Evolutionary conservation across 2,888 invertebrate species (phyloP), one percentile per base, ranked within the genome.

Genomic region (Agriopis leucophaearia): DNA sequence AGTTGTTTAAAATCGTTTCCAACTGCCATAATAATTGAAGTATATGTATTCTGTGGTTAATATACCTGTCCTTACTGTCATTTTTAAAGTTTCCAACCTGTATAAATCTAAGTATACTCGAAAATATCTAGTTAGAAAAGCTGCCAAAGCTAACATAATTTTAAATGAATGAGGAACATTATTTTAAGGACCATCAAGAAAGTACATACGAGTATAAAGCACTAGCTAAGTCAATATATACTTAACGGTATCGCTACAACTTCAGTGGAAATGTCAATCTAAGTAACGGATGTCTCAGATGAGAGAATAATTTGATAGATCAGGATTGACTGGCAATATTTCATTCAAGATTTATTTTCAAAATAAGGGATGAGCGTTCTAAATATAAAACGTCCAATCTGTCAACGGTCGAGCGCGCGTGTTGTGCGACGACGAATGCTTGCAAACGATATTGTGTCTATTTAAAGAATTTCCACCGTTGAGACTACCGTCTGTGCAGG

Each of bases 321-420:
- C 78, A 80, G 83, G 85, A 88, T 89, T 84, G 87, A 86, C 85
- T 86, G 84, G 78, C 85, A 81, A 92, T 92, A 89, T 88, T 90
- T 92, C 91, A 92, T 91, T 86, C 83, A 75, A 83, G 81, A 84
- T 84, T 74, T 75, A 74, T 74, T 70, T 81, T 85, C 82, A 88
- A 91, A 86, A 91, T 91, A 91, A 92, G 92, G 88, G 86, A 90
- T 86, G 84, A 81, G 75, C 76, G 80, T 86, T 91, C 93, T 92
- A 92, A 88, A 90, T 90, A 88, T 92, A 91, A 90, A 88, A 83
- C 83, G 84, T 87, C 91, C 90, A 91, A 93, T 93, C 92, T 92
- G 92, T 93, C 93, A 92, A 92, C 93, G 90, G 91, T 84, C 82
- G 89, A 88, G 87, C 88, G 91, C 90, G 90, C 81, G 89, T 87